Percentiles rank a stretch among this genome's conserved stretches.
Conservation (phyloP, 2,113 vertebrate species). For the Castor canadensis region DNA sequence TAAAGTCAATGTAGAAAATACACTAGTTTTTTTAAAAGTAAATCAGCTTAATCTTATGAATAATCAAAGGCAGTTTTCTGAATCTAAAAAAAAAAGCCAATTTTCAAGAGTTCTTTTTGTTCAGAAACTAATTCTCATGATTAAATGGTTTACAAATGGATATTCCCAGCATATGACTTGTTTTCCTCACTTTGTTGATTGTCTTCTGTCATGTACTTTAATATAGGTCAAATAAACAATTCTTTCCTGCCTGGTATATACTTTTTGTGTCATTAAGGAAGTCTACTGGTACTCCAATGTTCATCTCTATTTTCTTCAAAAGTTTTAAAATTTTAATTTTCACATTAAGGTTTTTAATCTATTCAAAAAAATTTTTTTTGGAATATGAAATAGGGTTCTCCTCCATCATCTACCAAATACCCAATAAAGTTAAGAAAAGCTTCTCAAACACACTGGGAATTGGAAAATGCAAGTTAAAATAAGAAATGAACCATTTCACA, state of each 20-base stretch:
- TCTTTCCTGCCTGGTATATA: background rate
- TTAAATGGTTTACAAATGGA: slow-evolving; percentile 5
- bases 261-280: background rate
- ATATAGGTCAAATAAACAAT: background rate
- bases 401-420: background rate
- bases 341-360: slow-evolving; percentile 18
- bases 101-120: background rate
- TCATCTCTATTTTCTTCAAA: slow-evolving; percentile 36
- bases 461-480: slow-evolving; percentile 33
- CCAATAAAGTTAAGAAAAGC: slow-evolving; percentile 24
- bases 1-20: too few species aligned
- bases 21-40: too few species aligned
- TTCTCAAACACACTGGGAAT: background rate
- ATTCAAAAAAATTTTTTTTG: slow-evolving; percentile 3
- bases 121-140: background rate
- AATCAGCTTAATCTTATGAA: slow-evolving; percentile 29
- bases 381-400: background rate
- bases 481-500: background rate
- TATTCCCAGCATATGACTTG: background rate
- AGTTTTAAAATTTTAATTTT: slow-evolving; percentile 22
- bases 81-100: slow-evolving; percentile 26
- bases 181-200: background rate
- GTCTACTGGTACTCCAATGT: background rate
- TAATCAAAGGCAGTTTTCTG: slow-evolving; percentile 19
- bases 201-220: background rate